phyloP scores from a whole-genome alignment of 2,888 invertebrate genomes.

The Microplitis deprimator region DNA sequence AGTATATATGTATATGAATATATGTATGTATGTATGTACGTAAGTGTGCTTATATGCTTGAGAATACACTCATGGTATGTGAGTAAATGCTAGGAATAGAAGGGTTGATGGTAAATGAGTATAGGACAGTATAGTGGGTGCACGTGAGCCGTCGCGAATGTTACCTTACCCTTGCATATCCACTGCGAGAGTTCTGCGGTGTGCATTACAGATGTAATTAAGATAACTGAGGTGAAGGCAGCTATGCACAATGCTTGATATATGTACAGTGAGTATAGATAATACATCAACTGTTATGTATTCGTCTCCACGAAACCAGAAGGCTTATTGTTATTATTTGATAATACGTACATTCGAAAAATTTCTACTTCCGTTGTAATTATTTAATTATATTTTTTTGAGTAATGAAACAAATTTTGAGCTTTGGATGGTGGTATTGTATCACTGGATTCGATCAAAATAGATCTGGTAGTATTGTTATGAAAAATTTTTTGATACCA shows the following conservation, averaged over 20 bases:
- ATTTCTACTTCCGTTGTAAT: neutral
- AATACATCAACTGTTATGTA: slow-evolving; percentile 52
- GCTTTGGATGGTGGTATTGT: too few species aligned
- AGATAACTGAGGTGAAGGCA: slow-evolving; percentile 70
- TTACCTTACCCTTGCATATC: slow-evolving; percentile 30
- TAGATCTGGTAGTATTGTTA: too few species aligned
- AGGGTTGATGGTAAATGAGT: slow-evolving; percentile 15
- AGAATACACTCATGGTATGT: slow-evolving; percentile 34
- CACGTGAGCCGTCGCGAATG: slow-evolving; percentile 28
- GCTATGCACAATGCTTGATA: slow-evolving; percentile 68
- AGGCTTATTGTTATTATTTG: neutral
- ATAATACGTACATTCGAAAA: neutral
- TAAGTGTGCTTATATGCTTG: slow-evolving; percentile 10
- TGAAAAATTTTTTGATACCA: too few species aligned
- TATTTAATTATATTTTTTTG: too few species aligned
- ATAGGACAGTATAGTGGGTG: slow-evolving; percentile 4
- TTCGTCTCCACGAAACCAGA: slow-evolving; percentile 49
- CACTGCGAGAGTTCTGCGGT: slow-evolving; percentile 58
- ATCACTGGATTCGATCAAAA: too few species aligned
- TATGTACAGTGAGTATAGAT: slow-evolving; percentile 53
- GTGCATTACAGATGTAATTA: slow-evolving; percentile 71
- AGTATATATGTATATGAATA: slow-evolving; percentile 25
- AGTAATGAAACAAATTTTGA: too few species aligned
- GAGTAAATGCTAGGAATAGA: neutral
- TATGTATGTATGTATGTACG: slow-evolving; percentile 7